Base-by-base conservation (phyloP, 2,113 vertebrate genomes). In the Lagopus leucura region DNA sequence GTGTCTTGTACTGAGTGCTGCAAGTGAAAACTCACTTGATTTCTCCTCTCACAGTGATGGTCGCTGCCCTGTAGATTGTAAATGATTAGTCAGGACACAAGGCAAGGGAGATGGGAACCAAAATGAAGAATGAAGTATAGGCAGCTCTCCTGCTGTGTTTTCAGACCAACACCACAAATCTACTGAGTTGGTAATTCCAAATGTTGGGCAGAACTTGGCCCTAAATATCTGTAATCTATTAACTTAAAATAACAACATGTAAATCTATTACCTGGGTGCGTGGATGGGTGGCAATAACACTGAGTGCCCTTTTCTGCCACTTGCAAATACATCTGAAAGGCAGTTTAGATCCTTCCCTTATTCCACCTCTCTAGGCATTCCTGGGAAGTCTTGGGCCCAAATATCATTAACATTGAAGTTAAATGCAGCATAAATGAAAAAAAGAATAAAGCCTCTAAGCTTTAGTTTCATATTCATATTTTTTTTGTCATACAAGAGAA, bases 391-490 rank as follows among this genome's bases (percentile, higher is more conserved):
- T 55, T 67, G 42, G 75, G 60, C 76, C 79, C 61, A 86, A 82
- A 28, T 43, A 32, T 15, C 20, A 61, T 71, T 48, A n/a, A 52
- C 82, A 52, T 0, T 66, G 47, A 80, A 89, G 61, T 81, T 21
- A 92, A 88, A 91, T 11, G 19, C 50, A 89, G 28, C 27, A 60
- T 72, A 65, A 13, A 32, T 38, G 67, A 60, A 13, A 24, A 10
- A 15, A 16, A 3, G 14, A 21, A 28, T 38, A 54, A 71, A 57
- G 28, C 8, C 32, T 50, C 21, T 25, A 36, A 65, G 48, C 45
- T 92, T 82, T 85, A 73, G 30, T 85, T 72, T 92, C 17, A 27
- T 76, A 77, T 21, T 80, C 52, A 66, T 65, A 90, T 34, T 83
- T 60, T 32, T 66, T 81, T 66, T 78, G 43, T 74, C 58, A 70